Percentiles rank a stretch among this genome's conserved stretches.
Conservation (phyloP, 2,113 vertebrate species). For the Xenopus tropicalis region UCB_Xtro_10.0 CM004450.2:127837001-127837500, state of each 20-base stretch:
- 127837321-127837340: slow-evolving; percentile 26
- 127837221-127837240: slow-evolving; percentile 34
- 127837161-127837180: slow-evolving; percentile 3
- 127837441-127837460: too few relatives aligned
- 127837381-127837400: too few relatives aligned
- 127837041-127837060: slow-evolving; percentile 24
- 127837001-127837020: slow-evolving; percentile 28
- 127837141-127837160: slow-evolving; percentile 28
- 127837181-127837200: slow-evolving; percentile 12
- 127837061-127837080: slow-evolving; percentile 30
- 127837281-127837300: slow-evolving; percentile 20
- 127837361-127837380: neutral
- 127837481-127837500: too few relatives aligned
- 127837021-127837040: slow-evolving; percentile 27
- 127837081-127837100: slow-evolving; percentile 15
- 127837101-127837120: slow-evolving; percentile 23
- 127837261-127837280: slow-evolving; percentile 22
- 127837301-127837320: slow-evolving; percentile 35
- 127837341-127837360: slow-evolving; percentile 18
- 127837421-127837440: too few relatives aligned
- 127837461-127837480: too few relatives aligned
- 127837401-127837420: too few relatives aligned
- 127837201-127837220: slow-evolving; percentile 26
- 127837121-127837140: slow-evolving; percentile 19
- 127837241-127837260: slow-evolving; percentile 23